These are phyloP conservation scores for Erynnis tages DNA, from an alignment of 2,888 invertebrate species.

Conservation along the genomic window DNA sequence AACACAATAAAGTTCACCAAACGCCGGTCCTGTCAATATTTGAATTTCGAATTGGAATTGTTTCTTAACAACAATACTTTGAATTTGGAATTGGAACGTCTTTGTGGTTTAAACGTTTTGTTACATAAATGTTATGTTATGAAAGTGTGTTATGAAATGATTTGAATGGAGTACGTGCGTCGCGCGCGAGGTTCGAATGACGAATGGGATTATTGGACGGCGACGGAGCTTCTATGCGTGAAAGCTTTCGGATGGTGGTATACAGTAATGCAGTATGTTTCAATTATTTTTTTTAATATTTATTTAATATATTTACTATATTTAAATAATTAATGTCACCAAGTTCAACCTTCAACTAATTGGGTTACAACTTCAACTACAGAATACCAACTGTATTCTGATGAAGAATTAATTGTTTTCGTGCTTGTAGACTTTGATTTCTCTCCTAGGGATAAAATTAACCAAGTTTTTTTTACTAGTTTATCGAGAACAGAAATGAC, in stretches of 20 bases:
- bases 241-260: conserved; percentile 46
- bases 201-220: conserved; percentile 29
- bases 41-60: not conserved
- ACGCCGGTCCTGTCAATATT: not conserved
- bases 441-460: too few species aligned
- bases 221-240: conserved; percentile 41
- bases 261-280: too few species aligned
- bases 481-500: too few species aligned
- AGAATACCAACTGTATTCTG: too few species aligned
- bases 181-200: conserved; percentile 34
- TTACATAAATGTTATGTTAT: conserved; percentile 6
- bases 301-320: conserved; percentile 1
- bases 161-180: conserved; percentile 31
- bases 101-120: not conserved
- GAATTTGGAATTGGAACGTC: not conserved
- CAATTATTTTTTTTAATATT: too few species aligned
- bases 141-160: not conserved
- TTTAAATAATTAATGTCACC: too few species aligned
- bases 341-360: too few species aligned
- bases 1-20: conserved; percentile 16
- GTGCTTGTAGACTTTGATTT: too few species aligned
- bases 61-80: too few species aligned
- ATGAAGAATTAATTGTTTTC: too few species aligned
- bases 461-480: too few species aligned
- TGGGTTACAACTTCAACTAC: too few species aligned